phyloP scores from a whole-genome alignment of 2,797 vertebrate genomes.

The Cyprinodon diabolis region DNA sequence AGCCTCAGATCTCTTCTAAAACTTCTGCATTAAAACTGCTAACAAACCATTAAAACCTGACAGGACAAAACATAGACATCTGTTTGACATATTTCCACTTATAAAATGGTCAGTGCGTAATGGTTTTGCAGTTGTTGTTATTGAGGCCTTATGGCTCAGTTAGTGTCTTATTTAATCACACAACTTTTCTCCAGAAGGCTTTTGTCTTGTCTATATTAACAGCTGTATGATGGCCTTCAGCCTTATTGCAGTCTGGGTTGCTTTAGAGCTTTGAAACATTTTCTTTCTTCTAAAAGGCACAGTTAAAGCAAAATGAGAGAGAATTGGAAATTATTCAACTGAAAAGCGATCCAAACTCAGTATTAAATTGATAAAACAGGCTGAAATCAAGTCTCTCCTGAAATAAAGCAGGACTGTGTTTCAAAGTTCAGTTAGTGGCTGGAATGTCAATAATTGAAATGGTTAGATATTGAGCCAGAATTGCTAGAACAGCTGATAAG shows the following conservation, averaged over 20 bases:
- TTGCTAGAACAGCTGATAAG: neutral
- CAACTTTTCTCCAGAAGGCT: neutral
- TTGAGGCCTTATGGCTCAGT: neutral
- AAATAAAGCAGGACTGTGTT: neutral
- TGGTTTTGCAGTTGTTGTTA: neutral
- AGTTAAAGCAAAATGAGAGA: neutral
- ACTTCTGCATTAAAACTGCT: neutral
- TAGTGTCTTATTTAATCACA: neutral
- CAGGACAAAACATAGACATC: neutral
- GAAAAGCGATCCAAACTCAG: neutral
- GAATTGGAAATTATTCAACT: neutral
- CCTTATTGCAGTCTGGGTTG: neutral
- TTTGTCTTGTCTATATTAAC: neutral
- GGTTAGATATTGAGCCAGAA: neutral
- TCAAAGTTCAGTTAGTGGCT: neutral
- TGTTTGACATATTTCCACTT: neutral
- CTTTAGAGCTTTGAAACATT: neutral
- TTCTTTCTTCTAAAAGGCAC: neutral
- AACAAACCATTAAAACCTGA: neutral
- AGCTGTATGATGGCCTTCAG: neutral
- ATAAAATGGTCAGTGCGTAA: neutral
- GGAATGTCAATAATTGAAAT: neutral
- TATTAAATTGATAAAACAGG: neutral
- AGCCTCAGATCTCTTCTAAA: neutral
- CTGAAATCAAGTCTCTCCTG: neutral